Evolutionary conservation across 2,113 vertebrate genomes (phyloP), one percentile per base, ranked within the genome.

Genomic region (Lasiurus borealis): DNA sequence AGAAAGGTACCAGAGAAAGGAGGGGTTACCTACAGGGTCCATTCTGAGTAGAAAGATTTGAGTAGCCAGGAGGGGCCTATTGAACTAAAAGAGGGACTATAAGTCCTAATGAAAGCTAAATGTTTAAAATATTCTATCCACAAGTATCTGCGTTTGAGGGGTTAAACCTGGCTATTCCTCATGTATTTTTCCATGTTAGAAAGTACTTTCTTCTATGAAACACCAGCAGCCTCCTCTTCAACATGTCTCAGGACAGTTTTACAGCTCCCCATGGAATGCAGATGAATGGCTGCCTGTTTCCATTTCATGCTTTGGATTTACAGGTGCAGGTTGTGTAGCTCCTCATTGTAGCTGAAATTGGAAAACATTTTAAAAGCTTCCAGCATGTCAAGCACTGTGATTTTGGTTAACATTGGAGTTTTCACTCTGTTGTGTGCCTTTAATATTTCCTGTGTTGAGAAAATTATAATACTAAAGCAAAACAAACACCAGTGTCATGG

Each of bases 361-460:
- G 95, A 97, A 98, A 98, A 96, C 96, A 96, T 97, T 97, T 97
- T 76, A 94, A 88, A 93, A 96, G 80, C 93, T 95, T 97, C 91
- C 96, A 95, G 88, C 46, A 3, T 72, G 93, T 97, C 96, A 97
- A 84, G 66, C 91, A 91, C 92, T 12, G 11, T 92, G 92, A 97
- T 96, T 98, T 97, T 81, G 95, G 94, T 96, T 97, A 98, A 98
- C 98, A 97, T 92, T 95, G 85, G 96, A 96, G 97, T 98, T 98
- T 98, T 96, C 62, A 95, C 82, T 96, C 93, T 95, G 96, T 98
- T 97, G 87, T 97, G 77, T 95, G 95, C 68, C 94, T 95, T 97
- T 91, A 1, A 0, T 88, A 91, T 96, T 97, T 98, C 97, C 96
- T 97, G 86, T 93, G 77, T 93, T 95, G 96, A 90, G 88, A 96